Percentiles rank a stretch among this genome's conserved stretches.
phyloP scores from a whole-genome alignment of 2,113 vertebrate genomes.

The Noctilio leporinus region DNA sequence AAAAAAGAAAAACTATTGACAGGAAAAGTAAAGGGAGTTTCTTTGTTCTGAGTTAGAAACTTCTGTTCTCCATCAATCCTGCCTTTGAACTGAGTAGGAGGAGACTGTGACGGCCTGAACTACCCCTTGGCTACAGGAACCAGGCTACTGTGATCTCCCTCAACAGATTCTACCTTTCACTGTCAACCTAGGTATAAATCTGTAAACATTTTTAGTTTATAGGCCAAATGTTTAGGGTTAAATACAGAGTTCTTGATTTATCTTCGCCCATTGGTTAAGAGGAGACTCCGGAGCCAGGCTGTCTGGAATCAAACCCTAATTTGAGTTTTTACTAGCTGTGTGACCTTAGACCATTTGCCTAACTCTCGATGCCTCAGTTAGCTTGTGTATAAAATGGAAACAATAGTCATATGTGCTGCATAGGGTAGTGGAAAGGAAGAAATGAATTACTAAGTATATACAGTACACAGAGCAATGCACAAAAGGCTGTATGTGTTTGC shows the following conservation, averaged over 20 bases:
- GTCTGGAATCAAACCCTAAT: not conserved
- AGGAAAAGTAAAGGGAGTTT: not conserved
- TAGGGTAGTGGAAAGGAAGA: not conserved
- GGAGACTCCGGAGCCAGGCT: not conserved
- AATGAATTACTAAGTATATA: not conserved
- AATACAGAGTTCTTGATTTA: not conserved
- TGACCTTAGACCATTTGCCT: not conserved
- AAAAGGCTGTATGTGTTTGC: not conserved
- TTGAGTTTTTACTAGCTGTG: not conserved
- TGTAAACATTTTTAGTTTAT: not conserved
- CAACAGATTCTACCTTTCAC: not conserved
- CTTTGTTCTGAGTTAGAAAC: not conserved
- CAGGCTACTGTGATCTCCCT: not conserved
- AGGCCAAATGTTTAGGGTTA: not conserved
- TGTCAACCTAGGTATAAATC: not conserved
- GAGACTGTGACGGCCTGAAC: not conserved
- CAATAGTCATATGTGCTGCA: not conserved
- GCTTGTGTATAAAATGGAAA: not conserved
- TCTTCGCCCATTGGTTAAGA: not conserved
- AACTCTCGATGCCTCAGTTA: not conserved
- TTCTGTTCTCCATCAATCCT: not conserved
- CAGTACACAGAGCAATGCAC: not conserved
- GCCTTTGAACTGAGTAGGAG: not conserved
- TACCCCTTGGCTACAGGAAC: not conserved
- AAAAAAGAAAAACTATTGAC: not conserved